Evolutionary conservation across 2,797 vertebrate genomes (phyloP), one percentile per base, ranked within the genome.

Genomic region (Alectoris magna): DNA sequence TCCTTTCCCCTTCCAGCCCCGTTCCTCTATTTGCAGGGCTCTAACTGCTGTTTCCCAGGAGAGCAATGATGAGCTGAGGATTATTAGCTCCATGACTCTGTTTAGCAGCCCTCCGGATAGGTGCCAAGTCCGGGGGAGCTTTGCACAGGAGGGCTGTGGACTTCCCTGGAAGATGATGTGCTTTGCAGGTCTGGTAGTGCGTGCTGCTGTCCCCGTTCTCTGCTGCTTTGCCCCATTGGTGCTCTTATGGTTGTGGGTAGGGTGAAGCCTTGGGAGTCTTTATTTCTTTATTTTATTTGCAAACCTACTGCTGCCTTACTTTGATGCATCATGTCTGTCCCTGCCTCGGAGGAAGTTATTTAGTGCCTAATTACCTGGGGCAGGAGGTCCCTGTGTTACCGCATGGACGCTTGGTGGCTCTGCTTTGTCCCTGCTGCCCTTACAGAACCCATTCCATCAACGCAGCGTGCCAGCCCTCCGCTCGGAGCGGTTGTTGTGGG

Each of bases 301-400:
- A 49, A 17, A 18, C 14, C n/a, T n/a, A 1, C 56, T 3, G 1
- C 24, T 53, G 9, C 15, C 6, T 69, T 26, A 0, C 51, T 69
- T 62, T 29, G 43, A 29, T 23, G 46, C 56, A 15, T 8, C 17
- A 31, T 6, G 12, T n/a, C 17, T 16, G 41, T 59, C 44, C 4
- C 3, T 87, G 82, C 88, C 90, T 93, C 91, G 26, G n/a, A 39
- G 10, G 23, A 8, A 1, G 1, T n/a, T 53, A 2, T 9, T 63
- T 46, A 34, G 4, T 11, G 7, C 2, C 0, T 24, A 38, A 31
- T 69, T 22, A 27, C 3, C 36, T 44, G 11, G 31, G 22, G 4
- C 4, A 0, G 13, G 11, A 9, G 23, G 7, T 26, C 5, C 56
- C 19, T 9, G 8, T 0, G 9, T 0, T 0, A 8, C 0, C 1